Evolutionary conservation across 64 coral and sea anemone species (phyloP).

Genomic region (Astreopora myriophthalma): DNA sequence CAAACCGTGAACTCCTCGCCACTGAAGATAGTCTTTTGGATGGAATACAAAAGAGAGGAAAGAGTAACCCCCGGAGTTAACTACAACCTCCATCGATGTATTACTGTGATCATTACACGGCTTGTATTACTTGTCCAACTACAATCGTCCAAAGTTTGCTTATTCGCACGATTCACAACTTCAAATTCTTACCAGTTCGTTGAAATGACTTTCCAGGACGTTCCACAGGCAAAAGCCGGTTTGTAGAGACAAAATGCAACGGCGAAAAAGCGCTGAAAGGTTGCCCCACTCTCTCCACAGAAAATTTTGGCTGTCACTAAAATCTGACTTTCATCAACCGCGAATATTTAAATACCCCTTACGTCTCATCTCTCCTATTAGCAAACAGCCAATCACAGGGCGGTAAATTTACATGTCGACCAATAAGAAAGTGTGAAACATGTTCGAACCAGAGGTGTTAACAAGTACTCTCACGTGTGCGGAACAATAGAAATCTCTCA

Average conservation of each 20-base stretch:
- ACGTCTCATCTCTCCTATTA: constrained; percentile 82
- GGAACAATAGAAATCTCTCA: constrained; percentile 62
- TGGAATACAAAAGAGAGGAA: background rate
- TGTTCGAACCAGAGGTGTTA: constrained; percentile 71
- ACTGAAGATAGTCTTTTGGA: background rate
- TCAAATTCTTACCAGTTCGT: background rate
- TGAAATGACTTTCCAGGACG: background rate
- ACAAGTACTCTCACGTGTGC: constrained; percentile 70
- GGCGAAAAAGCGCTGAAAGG: background rate
- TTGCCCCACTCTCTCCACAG: background rate
- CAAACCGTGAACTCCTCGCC: background rate
- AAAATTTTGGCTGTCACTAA: constrained; percentile 38
- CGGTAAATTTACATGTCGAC: background rate
- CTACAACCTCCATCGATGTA: background rate
- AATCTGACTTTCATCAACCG: constrained; percentile 72
- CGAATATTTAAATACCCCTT: constrained; percentile 90
- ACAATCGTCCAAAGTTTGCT: background rate
- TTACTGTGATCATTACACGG: background rate
- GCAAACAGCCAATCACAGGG: constrained; percentile 54
- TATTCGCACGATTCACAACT: background rate
- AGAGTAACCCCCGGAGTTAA: background rate
- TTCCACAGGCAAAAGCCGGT: background rate
- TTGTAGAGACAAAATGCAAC: background rate
- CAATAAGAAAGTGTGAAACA: constrained; percentile 35
- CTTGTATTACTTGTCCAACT: constrained; percentile 13